Evolutionary conservation across 2,797 vertebrate species (phyloP).

Genomic region (Coilia nasus): DNA sequence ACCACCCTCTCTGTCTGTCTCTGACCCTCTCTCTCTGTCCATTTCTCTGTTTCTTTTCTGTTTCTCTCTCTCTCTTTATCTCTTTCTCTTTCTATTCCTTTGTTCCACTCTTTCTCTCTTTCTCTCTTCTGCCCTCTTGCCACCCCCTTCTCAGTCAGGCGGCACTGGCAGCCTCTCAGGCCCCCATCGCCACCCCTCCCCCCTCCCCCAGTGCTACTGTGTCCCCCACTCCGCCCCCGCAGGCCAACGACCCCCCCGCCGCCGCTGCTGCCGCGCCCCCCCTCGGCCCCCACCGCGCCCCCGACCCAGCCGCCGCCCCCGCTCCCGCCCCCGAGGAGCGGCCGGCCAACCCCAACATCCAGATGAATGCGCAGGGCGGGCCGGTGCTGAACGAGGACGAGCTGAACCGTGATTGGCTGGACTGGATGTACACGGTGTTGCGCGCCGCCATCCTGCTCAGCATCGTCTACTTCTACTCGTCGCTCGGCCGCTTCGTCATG

Average conservation of each 20-base stretch:
- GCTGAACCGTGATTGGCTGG: constrained; percentile 95
- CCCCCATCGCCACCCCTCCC: constrained; percentile 57
- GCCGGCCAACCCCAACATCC: constrained; percentile 85
- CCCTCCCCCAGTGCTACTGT: constrained; percentile 47
- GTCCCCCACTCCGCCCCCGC: constrained; percentile 57
- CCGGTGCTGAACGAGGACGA: constrained; percentile 91
- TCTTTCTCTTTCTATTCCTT: neutral
- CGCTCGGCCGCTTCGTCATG: constrained; percentile 95
- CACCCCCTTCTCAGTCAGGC: constrained; percentile 82
- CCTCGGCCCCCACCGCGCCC: constrained; percentile 66
- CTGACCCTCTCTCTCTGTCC: neutral
- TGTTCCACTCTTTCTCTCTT: neutral
- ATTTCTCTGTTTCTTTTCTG: neutral
- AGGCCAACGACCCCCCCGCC: constrained; percentile 68
- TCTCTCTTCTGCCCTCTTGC: neutral
- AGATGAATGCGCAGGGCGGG: constrained; percentile 96
- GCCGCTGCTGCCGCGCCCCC: constrained; percentile 50
- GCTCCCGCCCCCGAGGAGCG: constrained; percentile 77
- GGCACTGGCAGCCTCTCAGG: constrained; percentile 87
- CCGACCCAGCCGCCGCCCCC: constrained; percentile 55
- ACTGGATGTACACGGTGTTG: constrained; percentile 94
- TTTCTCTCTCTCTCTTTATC: neutral
- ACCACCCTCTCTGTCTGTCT: neutral
- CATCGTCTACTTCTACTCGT: constrained; percentile 98
- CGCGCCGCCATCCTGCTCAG: constrained; percentile 92